Conservation (phyloP, 2,888 invertebrate species). For the Lycia hirtaria region DNA sequence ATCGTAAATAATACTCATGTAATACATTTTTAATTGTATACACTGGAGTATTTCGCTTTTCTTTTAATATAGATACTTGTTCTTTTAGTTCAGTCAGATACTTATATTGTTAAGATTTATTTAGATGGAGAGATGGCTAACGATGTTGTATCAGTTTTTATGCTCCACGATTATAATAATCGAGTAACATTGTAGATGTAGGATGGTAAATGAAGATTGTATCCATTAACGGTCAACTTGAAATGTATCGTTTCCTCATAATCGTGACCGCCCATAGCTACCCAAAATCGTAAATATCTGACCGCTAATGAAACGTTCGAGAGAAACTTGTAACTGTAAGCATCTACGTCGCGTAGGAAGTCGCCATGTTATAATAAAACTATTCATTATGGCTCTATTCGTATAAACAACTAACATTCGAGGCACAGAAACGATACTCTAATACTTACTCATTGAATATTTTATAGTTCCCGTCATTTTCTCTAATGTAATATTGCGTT, state of each 20-base stretch:
- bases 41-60: too few relatives aligned
- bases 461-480: slow-evolving; percentile 32
- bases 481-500: slow-evolving; percentile 27
- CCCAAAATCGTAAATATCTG: slow-evolving; percentile 63
- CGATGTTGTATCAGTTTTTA: slow-evolving; percentile 44
- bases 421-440: slow-evolving; percentile 37
- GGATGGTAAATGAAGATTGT: slow-evolving; percentile 51
- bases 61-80: too few relatives aligned
- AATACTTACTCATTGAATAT: slow-evolving; percentile 36
- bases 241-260: slow-evolving; percentile 58
- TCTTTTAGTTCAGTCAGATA: too few relatives aligned
- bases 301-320: slow-evolving; percentile 61
- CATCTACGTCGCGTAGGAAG: slow-evolving; percentile 64
- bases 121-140: slow-evolving; percentile 42
- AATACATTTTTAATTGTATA: too few relatives aligned
- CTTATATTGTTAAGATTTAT: slow-evolving; percentile 44
- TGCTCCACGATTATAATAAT: slow-evolving; percentile 43
- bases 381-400: slow-evolving; percentile 59
- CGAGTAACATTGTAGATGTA: slow-evolving; percentile 48
- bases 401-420: slow-evolving; percentile 53
- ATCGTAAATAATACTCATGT: too few relatives aligned
- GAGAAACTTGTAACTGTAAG: slow-evolving; percentile 49
- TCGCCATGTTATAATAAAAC: slow-evolving; percentile 63
- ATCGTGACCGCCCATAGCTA: slow-evolving; percentile 70
- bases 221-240: slow-evolving; percentile 48